A percentile compares a stretch with the other conserved stretches of the same genome.
Conservation (phyloP, 2,797 vertebrate species). For the Chelonia mydas region DNA sequence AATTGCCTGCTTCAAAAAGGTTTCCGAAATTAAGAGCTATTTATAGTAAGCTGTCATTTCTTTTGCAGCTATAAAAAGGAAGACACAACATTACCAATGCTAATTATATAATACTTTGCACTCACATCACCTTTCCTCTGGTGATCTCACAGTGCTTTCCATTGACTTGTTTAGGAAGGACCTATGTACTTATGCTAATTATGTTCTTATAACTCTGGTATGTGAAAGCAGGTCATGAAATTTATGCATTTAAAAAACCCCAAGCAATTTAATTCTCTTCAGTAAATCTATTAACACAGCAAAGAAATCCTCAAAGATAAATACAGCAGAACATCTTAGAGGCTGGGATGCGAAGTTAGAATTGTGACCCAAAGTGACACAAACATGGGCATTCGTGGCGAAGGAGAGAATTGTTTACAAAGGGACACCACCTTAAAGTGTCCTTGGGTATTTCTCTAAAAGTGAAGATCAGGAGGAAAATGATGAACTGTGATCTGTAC, state of each 20-base stretch:
- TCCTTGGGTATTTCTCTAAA: not conserved
- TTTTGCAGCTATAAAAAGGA: not conserved
- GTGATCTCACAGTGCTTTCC: slow-evolving; percentile 7
- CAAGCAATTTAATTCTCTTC: not conserved
- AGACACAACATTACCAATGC: not conserved
- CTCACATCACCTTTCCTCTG: not conserved
- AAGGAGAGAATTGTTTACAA: not conserved
- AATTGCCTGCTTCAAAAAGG: slow-evolving; percentile 5
- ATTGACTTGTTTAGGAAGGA: not conserved
- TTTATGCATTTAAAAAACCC: not conserved
- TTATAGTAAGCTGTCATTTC: not conserved
- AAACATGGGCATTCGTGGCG: not conserved
- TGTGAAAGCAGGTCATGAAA: slow-evolving; percentile 11
- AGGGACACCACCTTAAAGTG: not conserved
- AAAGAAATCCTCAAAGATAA: slow-evolving; percentile 6
- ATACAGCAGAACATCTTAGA: not conserved
- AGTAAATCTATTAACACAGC: slow-evolving; percentile 7
- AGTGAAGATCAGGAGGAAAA: not conserved
- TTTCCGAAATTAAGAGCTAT: slow-evolving; percentile 16
- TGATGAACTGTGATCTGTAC: not conserved
- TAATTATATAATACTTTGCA: not conserved
- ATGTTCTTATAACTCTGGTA: not conserved
- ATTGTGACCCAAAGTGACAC: not conserved
- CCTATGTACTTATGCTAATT: not conserved
- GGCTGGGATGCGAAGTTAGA: not conserved